phyloP scores from a whole-genome alignment of 1,140 invertebrate genomes.

The Drosophila rhopaloa region DNA sequence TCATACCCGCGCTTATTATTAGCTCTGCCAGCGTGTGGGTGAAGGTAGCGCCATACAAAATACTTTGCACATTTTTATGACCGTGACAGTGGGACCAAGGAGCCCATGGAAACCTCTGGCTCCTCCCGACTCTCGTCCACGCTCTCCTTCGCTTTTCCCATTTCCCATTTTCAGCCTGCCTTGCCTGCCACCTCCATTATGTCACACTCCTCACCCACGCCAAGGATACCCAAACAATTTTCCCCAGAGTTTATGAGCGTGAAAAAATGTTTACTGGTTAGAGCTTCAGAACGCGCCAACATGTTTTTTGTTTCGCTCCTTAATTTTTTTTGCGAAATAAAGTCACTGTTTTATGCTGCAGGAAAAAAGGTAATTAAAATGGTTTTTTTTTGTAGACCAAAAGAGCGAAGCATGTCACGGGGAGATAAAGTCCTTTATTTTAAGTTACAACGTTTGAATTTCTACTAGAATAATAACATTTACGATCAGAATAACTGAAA shows the following conservation, averaged over 20 bases:
- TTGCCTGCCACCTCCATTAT: constrained; percentile 38
- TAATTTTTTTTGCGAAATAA: constrained; percentile 28
- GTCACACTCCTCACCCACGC: constrained; percentile 11
- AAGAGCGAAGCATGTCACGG: constrained; percentile 8
- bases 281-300: constrained; percentile 36
- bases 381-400: constrained; percentile 8
- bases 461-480: neutral
- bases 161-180: constrained; percentile 31
- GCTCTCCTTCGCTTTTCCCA: constrained; percentile 1
- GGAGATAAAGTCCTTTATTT: constrained; percentile 13
- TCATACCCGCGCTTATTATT: constrained; percentile 47
- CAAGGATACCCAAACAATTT: constrained; percentile 53
- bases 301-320: constrained; percentile 34
- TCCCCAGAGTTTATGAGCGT: constrained; percentile 65
- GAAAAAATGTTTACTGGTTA: constrained; percentile 58
- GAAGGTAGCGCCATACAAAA: constrained; percentile 36
- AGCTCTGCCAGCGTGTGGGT: constrained; percentile 31
- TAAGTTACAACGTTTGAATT: neutral
- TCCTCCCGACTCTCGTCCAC: constrained; percentile 3
- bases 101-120: constrained; percentile 12
- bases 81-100: constrained; percentile 35
- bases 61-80: constrained; percentile 75
- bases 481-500: no score
- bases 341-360: constrained; percentile 27
- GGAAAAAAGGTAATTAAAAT: constrained; percentile 31